A percentile compares a stretch with the other conserved stretches of the same genome.
phyloP scores from a whole-genome alignment of 2,888 invertebrate species.

The Eilema sororculum region DNA sequence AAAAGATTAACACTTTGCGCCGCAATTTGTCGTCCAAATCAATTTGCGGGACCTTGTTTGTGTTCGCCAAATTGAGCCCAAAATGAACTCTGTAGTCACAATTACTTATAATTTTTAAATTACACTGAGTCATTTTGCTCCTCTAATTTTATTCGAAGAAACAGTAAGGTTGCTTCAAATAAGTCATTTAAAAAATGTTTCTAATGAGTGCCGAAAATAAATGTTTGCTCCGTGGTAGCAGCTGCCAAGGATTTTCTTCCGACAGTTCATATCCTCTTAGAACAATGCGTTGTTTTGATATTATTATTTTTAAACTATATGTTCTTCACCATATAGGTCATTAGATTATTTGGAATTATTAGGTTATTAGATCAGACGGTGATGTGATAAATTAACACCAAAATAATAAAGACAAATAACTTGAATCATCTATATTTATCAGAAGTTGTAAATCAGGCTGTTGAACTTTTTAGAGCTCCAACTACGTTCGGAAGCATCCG shows the following conservation, averaged over 20 bases:
- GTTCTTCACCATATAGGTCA: no score
- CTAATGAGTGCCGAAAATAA: not conserved
- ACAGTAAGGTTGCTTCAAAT: not conserved
- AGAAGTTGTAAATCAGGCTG: no score
- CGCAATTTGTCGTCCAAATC: slow-evolving; percentile 35
- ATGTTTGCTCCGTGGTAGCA: not conserved
- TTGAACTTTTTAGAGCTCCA: no score
- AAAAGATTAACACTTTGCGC: slow-evolving; percentile 44
- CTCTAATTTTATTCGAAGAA: not conserved
- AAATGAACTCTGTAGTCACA: not conserved
- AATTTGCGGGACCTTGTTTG: slow-evolving; percentile 27
- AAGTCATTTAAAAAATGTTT: not conserved
- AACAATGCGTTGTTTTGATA: not conserved
- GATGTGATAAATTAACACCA: no score
- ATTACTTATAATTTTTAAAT: slow-evolving; percentile 3
- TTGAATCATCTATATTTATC: no score
- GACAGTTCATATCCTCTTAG: not conserved
- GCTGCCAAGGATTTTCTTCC: not conserved
- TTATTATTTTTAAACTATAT: no score
- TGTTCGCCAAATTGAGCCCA: not conserved
- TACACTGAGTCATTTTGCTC: not conserved
- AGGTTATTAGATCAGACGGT: no score
- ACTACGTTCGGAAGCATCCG: no score
- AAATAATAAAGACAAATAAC: no score
- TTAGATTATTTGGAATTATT: no score